Conservation (phyloP, 2,888 invertebrate genomes). For the Epinotia ramella region DNA sequence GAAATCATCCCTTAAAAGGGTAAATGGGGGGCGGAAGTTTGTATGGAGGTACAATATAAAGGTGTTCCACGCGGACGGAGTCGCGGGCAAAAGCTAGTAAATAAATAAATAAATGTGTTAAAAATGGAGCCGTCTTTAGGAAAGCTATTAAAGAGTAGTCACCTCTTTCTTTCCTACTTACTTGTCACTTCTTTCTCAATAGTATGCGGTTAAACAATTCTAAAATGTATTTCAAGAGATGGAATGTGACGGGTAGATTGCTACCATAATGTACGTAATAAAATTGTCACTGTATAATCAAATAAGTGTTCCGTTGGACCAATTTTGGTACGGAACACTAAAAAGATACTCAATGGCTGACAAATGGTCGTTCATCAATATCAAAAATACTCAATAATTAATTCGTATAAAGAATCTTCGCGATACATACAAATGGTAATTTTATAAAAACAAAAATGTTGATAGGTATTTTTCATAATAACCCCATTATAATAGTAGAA, state of each 20-base stretch:
- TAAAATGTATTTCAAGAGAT: not conserved
- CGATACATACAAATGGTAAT: not conserved
- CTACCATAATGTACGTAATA: not conserved
- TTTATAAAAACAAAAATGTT: conserved; percentile 1
- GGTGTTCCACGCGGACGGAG: too few species aligned
- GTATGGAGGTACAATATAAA: too few species aligned
- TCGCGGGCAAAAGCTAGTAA: too few species aligned
- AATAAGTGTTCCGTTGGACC: too few species aligned
- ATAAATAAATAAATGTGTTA: too few species aligned
- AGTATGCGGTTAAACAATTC: not conserved
- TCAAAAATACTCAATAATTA: not conserved
- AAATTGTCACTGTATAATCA: not conserved
- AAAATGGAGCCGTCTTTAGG: not conserved
- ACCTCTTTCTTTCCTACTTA: not conserved
- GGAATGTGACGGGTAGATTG: not conserved
- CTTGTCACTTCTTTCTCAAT: not conserved
- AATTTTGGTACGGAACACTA: too few species aligned
- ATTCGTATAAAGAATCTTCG: not conserved
- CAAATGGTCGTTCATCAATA: not conserved
- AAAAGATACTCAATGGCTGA: conserved; percentile 9
- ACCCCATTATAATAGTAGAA: not conserved
- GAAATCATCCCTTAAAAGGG: too few species aligned
- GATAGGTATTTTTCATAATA: conserved; percentile 7
- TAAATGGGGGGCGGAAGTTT: too few species aligned
- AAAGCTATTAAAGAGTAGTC: not conserved